Percentiles rank a stretch among this genome's conserved stretches.
These are phyloP conservation scores for Drosophila neutralis DNA, from an alignment of 2,888 invertebrate species.

Conservation along the genomic window DNA sequence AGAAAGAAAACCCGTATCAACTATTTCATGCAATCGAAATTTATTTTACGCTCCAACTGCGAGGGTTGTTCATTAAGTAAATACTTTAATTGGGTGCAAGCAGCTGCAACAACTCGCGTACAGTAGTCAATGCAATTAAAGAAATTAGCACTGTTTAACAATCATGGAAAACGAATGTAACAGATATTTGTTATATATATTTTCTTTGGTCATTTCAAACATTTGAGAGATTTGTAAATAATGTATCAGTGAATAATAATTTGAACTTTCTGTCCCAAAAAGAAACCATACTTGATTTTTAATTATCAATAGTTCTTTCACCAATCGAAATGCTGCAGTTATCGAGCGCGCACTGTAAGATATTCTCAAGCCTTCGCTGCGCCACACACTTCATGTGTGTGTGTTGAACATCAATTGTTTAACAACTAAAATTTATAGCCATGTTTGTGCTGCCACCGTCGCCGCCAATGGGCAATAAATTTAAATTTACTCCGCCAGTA, in stretches of 20 bases:
- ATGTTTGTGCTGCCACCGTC: constrained; percentile 59
- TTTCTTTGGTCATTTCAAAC: background rate
- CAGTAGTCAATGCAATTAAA: background rate
- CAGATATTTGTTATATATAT: background rate
- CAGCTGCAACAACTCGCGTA: background rate
- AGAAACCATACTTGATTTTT: background rate
- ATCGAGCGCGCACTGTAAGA: background rate
- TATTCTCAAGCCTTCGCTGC: background rate
- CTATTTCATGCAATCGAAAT: constrained; percentile 61
- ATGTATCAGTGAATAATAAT: background rate
- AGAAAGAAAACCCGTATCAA: background rate
- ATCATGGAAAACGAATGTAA: background rate
- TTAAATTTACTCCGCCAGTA: constrained; percentile 51
- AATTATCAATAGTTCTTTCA: background rate
- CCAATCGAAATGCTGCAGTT: background rate
- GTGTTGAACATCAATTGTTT: constrained; percentile 64
- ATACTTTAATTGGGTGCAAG: background rate
- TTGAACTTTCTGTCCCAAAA: background rate
- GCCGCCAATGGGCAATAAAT: constrained; percentile 66
- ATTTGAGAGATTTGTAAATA: background rate
- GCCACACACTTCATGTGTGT: background rate
- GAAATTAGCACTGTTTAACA: background rate
- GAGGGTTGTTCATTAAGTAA: constrained; percentile 34
- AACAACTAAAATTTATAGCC: constrained; percentile 65
- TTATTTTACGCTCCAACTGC: constrained; percentile 51